Evolutionary conservation across 1,140 invertebrate genomes (phyloP), one percentile per base, ranked within the genome.

Genomic region (Ridgeia piscesae): DNA sequence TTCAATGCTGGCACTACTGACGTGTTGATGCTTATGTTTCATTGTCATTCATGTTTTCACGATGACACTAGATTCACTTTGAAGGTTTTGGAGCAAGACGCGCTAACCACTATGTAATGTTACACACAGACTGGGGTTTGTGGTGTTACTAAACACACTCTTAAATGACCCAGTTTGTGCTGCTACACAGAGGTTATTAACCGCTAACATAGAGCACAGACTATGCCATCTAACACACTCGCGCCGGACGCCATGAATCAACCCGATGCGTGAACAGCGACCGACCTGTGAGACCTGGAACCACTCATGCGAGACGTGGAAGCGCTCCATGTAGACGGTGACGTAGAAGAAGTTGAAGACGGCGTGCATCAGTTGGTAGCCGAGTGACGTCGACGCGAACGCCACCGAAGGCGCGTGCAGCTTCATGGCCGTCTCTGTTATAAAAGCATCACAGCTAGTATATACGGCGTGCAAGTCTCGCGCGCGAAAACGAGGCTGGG

Each of bases 311-410:
- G 95, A 93, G n/a, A 96, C 95, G 50, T 96, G 94, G 93, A 96
- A 96, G 6, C 95, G 91, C 92, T 96, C 96, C 34, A 96, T 93
- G 93, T 96, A 96, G 6, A 96, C 95, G 93, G 96, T 95, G 1
- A 95, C 94, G 91, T 95, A 95, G 91, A 95, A 95, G 92, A 95
- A 95, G 6, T 90, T 89, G 92, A 95, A 95, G 0, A 94, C 92
- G 35, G 93, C 91, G 89, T 92, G 93, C 35, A 95, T 93, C 88
- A 95, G 31, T 21, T 92, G 92, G 42, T 94, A 94, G 9, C 92
- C 95, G 50, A 95, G 92, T 34, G 91, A 92, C 0, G 94, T 92
- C 11, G 94, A 88, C 21, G 94, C 94, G 91, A 94, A 94, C 42
- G 94, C 94, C 34, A 95, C 48, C n/a, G 93, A 93, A 21, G 89